Evolutionary conservation across 2,888 invertebrate species (phyloP).

Genomic region (Limulus polyphemus): DNA sequence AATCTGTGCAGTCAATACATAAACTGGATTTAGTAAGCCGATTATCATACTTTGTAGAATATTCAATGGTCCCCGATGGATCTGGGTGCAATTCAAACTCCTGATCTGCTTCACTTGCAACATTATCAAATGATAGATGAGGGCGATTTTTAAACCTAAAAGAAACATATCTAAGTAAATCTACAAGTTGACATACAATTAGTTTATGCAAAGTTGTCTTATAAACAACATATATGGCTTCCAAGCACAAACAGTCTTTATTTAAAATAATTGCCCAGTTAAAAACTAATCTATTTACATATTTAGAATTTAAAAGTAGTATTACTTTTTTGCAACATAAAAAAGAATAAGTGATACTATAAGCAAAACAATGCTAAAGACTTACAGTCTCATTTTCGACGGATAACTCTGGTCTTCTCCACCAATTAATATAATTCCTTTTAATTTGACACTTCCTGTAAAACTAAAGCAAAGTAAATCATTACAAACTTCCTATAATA

Average conservation of each 20-base stretch:
- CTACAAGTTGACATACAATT: no score
- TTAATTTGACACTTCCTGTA: constrained; percentile 85
- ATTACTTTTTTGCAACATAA: no score
- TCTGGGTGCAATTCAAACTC: constrained; percentile 76
- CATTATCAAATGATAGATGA: constrained; percentile 87
- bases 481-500: no score
- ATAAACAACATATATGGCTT: no score
- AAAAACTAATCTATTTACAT: no score
- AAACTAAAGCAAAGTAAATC: constrained; percentile 45
- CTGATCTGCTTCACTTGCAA: constrained; percentile 58
- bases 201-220: no score
- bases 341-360: no score
- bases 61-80: constrained; percentile 65
- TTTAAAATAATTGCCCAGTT: no score
- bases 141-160: constrained; percentile 80
- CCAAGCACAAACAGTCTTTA: no score
- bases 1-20: no score
- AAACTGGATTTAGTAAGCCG: background rate
- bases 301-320: no score
- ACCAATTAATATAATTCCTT: constrained; percentile 84
- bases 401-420: constrained; percentile 78
- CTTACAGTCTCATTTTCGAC: constrained; percentile 70
- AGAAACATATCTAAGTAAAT: no score
- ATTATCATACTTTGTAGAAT: constrained; percentile 67
- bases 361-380: constrained; percentile 25